phyloP scores from a whole-genome alignment of 2,797 vertebrate genomes.

The Scarus forsteni region DNA sequence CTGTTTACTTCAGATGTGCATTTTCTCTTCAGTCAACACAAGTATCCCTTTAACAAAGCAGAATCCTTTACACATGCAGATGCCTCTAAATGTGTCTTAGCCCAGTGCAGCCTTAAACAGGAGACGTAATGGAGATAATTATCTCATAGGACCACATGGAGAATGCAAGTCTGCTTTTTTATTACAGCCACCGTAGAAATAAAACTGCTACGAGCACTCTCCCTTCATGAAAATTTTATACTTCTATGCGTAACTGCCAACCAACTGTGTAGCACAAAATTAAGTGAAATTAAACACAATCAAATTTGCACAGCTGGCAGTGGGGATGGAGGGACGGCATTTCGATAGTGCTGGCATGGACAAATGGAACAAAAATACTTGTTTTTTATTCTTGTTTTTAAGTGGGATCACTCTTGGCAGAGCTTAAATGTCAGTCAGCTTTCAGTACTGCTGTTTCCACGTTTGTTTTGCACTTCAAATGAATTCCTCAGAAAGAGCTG shows the following conservation, averaged over 20 bases:
- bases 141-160: slow-evolving; percentile 41
- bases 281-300: slow-evolving; percentile 62
- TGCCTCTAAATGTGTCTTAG: slow-evolving; percentile 16
- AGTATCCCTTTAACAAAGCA: slow-evolving; percentile 37
- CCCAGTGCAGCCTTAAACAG: slow-evolving; percentile 51
- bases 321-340: slow-evolving; percentile 28
- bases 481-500: slow-evolving; percentile 7
- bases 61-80: slow-evolving; percentile 19
- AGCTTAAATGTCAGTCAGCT: slow-evolving; percentile 16
- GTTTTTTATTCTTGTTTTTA: slow-evolving; percentile 37
- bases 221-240: slow-evolving; percentile 56
- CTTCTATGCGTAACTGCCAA: slow-evolving; percentile 56
- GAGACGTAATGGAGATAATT: slow-evolving; percentile 42
- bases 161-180: slow-evolving; percentile 48
- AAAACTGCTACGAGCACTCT: slow-evolving; percentile 49
- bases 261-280: slow-evolving; percentile 57
- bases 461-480: neutral
- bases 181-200: slow-evolving; percentile 38
- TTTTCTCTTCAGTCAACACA: slow-evolving; percentile 45
- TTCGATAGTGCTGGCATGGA: slow-evolving; percentile 39
- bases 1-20: slow-evolving; percentile 53
- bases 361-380: slow-evolving; percentile 33
- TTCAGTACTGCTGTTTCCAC: slow-evolving; percentile 11
- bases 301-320: slow-evolving; percentile 53
- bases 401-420: slow-evolving; percentile 40